Base-by-base conservation (phyloP, 2,888 invertebrate genomes). In the Caenorhabditis uteleia region DNA sequence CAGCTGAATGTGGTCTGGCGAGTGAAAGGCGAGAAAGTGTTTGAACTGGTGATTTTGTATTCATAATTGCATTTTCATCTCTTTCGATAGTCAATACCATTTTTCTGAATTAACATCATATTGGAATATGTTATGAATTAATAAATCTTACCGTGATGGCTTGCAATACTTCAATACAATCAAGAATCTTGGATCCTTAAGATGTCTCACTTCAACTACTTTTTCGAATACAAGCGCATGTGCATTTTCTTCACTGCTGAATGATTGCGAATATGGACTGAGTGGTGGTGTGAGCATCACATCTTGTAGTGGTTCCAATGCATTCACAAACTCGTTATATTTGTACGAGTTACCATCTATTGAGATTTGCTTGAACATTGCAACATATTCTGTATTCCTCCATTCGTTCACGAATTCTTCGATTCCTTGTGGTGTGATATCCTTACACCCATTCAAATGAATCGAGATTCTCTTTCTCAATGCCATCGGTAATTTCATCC, bases 341-440 rank as follows among this genome's bases (percentile, higher is more conserved):
- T 59, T 65, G 43, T 55, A 65, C 20, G 65, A 59, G 7, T 51
- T 55, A n/a, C 50, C 65, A 34, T 65, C 65, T 23, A 65, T 49
- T 4, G 65, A 48, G 14, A 65, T 55, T 29, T 65, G 58, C 27
- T 50, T 50, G 53, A 65, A 65, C 4, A 55, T 12, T 12, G 50
- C 50, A n/a, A 55, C 50, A 18, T 45, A 43, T 23, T 26, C 3
- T 3, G n/a, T 14, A 5, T 23, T 21, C n/a, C 47, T 20, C 65
- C 65, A 65, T 4, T 27, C 44, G 16, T 38, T 7, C 1, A 60
- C 59, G 20, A 66, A 47, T 7, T 16, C 23, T 16, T 34, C 44
- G 5, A 66, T 20, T n/a, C 53, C 55, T 20, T 38, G 31, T 8
- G 66, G 56, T 12, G 44, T 31, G 42, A 66, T 48, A 31, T 66